phyloP scores from a whole-genome alignment of 1,140 invertebrate genomes.

The Neodiprion lecontei region DNA sequence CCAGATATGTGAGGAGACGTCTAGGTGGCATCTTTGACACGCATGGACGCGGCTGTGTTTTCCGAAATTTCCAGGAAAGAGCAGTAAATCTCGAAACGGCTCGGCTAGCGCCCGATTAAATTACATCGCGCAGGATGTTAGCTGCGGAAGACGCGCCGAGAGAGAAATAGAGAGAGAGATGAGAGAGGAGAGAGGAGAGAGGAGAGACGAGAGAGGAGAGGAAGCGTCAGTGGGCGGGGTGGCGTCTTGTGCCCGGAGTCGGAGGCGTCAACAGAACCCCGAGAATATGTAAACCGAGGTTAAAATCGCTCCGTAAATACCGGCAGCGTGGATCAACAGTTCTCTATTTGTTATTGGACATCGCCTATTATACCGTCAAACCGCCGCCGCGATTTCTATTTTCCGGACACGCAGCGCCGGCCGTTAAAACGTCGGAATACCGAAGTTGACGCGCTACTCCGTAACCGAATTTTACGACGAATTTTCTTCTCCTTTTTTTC shows the following conservation, averaged over 20 bases:
- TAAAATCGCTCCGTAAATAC: constrained; percentile 27
- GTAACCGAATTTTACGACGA: neutral
- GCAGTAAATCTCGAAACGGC: constrained; percentile 30
- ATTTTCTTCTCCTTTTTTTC: neutral
- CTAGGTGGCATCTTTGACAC: constrained; percentile 8
- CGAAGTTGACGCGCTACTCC: neutral
- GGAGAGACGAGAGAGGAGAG: too few species aligned
- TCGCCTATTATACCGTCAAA: neutral
- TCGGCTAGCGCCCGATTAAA: constrained; percentile 27
- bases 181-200: neutral
- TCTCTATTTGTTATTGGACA: constrained; percentile 24
- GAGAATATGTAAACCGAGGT: constrained; percentile 21
- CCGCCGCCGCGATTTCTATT: neutral
- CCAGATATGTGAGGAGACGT: neutral
- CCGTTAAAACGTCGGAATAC: neutral
- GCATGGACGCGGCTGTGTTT: constrained; percentile 29
- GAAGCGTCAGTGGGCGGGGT: too few species aligned
- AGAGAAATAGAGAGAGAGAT: neutral
- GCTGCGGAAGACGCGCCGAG: neutral
- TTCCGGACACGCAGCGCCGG: neutral
- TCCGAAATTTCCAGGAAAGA: constrained; percentile 27
- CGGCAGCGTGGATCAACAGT: constrained; percentile 22
- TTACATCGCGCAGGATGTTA: constrained; percentile 23
- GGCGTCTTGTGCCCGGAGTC: neutral
- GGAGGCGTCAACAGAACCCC: constrained; percentile 19